These are phyloP conservation scores for Pinna nobilis DNA, from an alignment of 1,140 invertebrate genomes.

Conservation along the genomic window DNA sequence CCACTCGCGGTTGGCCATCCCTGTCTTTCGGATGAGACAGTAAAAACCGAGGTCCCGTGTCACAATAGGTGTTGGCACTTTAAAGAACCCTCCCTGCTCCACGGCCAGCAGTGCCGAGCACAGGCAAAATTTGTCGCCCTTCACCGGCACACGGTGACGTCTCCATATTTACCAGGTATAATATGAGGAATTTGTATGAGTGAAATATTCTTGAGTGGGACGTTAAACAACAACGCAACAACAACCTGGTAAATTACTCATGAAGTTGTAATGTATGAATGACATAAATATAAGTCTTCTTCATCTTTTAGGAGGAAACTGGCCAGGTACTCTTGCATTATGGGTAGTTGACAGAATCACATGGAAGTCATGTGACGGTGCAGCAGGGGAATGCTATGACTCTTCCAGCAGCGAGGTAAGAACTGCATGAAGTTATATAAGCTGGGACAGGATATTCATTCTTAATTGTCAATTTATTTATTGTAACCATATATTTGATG, in stretches of 20 bases:
- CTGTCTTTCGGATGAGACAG: no score
- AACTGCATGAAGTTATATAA: not conserved
- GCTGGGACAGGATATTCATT: not conserved
- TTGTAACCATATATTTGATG: not conserved
- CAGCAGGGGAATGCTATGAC: slow-evolving; percentile 60
- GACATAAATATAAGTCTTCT: not conserved
- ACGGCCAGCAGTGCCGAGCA: no score
- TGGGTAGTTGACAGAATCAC: slow-evolving; percentile 95
- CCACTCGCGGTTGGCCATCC: no score
- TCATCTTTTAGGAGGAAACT: slow-evolving; percentile 85
- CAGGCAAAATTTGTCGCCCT: slow-evolving; percentile 91
- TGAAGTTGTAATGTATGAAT: no score
- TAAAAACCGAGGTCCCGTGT: no score
- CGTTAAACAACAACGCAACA: no score
- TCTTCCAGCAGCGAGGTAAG: slow-evolving; percentile 45
- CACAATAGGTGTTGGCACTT: no score
- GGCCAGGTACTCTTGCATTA: slow-evolving; percentile 94
- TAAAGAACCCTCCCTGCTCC: no score
- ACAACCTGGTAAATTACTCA: no score
- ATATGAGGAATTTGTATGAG: not conserved
- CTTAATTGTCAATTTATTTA: not conserved
- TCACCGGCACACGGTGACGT: slow-evolving; percentile 98
- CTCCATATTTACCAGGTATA: slow-evolving; percentile 97
- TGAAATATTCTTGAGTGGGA: no score
- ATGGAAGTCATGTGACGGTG: slow-evolving; percentile 81